Conservation (phyloP, 2,113 vertebrate genomes). For the Leptocoma aspasia region DNA sequence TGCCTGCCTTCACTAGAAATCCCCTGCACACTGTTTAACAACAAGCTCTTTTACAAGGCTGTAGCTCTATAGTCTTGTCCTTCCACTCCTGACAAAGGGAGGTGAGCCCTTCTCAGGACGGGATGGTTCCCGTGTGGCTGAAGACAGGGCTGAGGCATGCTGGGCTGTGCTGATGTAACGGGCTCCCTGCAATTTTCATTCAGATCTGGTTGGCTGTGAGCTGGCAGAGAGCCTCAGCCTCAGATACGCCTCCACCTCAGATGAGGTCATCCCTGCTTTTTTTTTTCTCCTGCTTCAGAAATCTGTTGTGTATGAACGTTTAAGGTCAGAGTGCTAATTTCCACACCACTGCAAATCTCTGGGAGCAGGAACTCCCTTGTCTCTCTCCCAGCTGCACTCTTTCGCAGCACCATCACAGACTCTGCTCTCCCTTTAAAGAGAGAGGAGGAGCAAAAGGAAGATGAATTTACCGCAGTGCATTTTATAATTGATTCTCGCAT, state of each 20-base stretch:
- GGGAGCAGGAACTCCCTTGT: neutral
- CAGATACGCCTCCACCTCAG: slow-evolving; percentile 54
- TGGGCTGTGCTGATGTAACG: slow-evolving; percentile 81
- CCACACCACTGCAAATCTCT: neutral
- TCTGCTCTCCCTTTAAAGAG: slow-evolving; percentile 19
- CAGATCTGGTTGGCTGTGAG: slow-evolving; percentile 66
- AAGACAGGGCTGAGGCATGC: slow-evolving; percentile 63
- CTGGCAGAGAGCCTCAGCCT: slow-evolving; percentile 52
- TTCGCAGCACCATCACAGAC: neutral
- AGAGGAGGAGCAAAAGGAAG: slow-evolving; percentile 49
- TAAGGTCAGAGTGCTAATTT: slow-evolving; percentile 9
- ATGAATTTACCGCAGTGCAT: slow-evolving; percentile 56
- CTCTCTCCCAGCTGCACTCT: neutral
- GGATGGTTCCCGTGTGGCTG: slow-evolving; percentile 4
- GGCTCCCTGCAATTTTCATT: slow-evolving; percentile 65
- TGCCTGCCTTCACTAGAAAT: neutral
- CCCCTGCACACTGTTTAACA: neutral
- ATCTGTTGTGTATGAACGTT: neutral
- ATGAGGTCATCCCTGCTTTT: slow-evolving; percentile 69
- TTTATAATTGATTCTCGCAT: slow-evolving; percentile 20
- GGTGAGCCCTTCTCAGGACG: neutral
- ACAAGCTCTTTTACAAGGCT: neutral
- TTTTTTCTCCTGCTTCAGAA: neutral
- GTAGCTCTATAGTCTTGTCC: neutral
- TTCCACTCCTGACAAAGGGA: neutral